These are phyloP conservation scores for Chionomys nivalis DNA, from an alignment of 2,113 vertebrate species.

Conservation along the genomic window DNA sequence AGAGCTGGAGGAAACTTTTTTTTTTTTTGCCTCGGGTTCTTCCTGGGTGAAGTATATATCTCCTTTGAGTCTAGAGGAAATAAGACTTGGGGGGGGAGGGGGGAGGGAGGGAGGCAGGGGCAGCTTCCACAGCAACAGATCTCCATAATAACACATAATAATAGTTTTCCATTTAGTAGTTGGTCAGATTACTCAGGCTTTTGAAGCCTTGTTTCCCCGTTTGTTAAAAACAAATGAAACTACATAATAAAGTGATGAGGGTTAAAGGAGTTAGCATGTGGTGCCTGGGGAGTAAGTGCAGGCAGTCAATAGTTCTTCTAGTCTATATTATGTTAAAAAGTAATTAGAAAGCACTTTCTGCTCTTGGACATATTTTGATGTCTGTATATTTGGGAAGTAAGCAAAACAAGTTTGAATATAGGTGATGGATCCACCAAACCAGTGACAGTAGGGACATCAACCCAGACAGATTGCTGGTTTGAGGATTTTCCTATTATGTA, in stretches of 20 bases:
- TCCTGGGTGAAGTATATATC: not conserved
- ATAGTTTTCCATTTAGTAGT: not conserved
- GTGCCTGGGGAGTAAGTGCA: not conserved
- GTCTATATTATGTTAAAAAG: not conserved
- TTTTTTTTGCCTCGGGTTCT: not conserved
- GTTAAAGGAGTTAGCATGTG: accelerated
- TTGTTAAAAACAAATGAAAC: not conserved
- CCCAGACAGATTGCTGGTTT: not conserved
- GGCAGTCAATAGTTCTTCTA: not conserved
- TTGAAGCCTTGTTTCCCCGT: not conserved
- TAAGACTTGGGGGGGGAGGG: not conserved
- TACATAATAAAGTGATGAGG: not conserved
- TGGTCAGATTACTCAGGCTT: not conserved
- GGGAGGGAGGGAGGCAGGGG: not conserved
- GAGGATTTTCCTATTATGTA: not conserved
- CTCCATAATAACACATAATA: not conserved
- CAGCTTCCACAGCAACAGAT: not conserved
- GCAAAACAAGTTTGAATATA: not conserved
- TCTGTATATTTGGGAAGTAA: not conserved
- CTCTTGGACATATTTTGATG: not conserved
- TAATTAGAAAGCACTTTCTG: not conserved
- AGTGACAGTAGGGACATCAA: not conserved
- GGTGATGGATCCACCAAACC: not conserved
- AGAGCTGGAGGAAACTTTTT: not conserved
- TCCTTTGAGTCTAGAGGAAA: constrained; percentile 18